A percentile compares a stretch with the other conserved stretches of the same genome.
Conservation (phyloP, 2,888 invertebrate genomes). For the Anticlea derivata region DNA sequence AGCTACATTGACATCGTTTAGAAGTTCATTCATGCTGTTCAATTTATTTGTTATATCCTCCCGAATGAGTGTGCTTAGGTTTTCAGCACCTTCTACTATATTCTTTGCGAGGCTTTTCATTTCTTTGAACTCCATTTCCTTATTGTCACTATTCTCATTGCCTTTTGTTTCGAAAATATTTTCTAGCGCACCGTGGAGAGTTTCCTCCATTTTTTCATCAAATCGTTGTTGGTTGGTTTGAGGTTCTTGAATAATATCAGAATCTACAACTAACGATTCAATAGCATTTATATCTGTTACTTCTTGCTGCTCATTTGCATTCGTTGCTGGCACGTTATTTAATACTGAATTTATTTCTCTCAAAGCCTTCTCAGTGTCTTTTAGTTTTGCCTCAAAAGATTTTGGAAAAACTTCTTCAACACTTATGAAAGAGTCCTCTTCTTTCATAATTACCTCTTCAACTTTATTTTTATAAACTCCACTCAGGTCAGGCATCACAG, state of each 20-base stretch:
- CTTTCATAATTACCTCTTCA: constrained; percentile 21
- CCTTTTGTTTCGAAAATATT: constrained; percentile 57
- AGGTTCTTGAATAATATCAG: constrained; percentile 4
- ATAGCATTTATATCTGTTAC: neutral
- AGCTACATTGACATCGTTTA: constrained; percentile 74
- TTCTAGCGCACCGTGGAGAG: constrained; percentile 58
- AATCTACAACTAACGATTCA: neutral
- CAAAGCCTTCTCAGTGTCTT: constrained; percentile 63
- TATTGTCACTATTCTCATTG: constrained; percentile 53
- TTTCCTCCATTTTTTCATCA: constrained; percentile 62
- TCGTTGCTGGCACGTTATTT: constrained; percentile 33
- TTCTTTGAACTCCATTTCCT: constrained; percentile 66
- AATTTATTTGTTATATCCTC: constrained; percentile 79
- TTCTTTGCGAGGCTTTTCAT: constrained; percentile 70
- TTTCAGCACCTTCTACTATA: constrained; percentile 75
- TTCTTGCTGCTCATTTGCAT: neutral
- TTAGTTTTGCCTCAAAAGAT: constrained; percentile 58
- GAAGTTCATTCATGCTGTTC: constrained; percentile 75
- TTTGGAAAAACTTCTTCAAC: constrained; percentile 54
- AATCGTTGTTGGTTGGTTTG: constrained; percentile 40
- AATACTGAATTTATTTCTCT: constrained; percentile 59
- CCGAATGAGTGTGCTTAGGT: constrained; percentile 68
- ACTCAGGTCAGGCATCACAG: constrained; percentile 50
- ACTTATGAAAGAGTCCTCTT: constrained; percentile 38
- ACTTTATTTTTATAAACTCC: constrained; percentile 40